phyloP scores from a whole-genome alignment of 2,113 vertebrate species.

The Pelusios castaneus region DNA sequence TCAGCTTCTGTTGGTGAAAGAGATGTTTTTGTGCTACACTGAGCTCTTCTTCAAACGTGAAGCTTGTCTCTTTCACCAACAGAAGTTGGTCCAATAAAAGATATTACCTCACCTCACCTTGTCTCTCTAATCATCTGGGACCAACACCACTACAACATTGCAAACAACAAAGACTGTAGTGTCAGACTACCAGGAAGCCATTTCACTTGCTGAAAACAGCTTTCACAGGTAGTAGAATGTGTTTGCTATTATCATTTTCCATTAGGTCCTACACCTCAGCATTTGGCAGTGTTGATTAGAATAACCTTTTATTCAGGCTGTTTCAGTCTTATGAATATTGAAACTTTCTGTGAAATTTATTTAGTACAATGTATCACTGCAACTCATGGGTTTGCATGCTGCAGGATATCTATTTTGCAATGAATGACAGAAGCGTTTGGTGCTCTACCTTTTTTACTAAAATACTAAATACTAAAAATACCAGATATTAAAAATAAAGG shows the following conservation, averaged over 20 bases:
- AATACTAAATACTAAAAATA: no score
- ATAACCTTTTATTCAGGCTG: not conserved
- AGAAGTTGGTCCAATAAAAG: not conserved
- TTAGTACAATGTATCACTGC: not conserved
- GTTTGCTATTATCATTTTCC: not conserved
- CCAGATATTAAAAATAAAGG: no score
- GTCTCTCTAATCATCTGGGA: not conserved
- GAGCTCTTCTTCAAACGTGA: not conserved
- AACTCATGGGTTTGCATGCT: not conserved
- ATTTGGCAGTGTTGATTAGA: not conserved
- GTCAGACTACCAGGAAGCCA: not conserved
- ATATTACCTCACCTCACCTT: not conserved
- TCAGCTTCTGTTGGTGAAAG: not conserved
- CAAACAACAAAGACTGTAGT: not conserved
- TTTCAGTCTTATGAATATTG: not conserved
- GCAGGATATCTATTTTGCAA: not conserved
- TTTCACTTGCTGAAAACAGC: not conserved
- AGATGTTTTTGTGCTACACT: not conserved
- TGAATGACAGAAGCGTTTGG: not conserved
- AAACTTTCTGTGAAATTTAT: not conserved
- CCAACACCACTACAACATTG: not conserved
- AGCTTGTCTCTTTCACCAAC: not conserved
- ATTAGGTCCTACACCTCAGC: not conserved
- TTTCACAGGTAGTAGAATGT: not conserved
- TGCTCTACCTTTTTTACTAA: no score